Base-by-base conservation (phyloP, 2,888 invertebrate genomes). In the Plemyria rubiginata region DNA sequence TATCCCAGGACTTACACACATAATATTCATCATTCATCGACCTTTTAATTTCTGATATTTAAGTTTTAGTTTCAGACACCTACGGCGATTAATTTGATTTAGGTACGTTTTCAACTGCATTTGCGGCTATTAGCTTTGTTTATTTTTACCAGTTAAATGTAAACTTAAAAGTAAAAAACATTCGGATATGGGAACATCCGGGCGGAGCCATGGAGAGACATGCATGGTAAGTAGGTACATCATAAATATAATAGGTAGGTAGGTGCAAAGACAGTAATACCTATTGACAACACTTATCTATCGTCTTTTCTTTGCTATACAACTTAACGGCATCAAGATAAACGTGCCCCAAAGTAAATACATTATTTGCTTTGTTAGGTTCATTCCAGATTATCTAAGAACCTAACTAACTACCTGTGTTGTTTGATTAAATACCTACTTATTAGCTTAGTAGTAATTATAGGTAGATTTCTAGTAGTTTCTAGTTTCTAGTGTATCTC, bases 241-340 rank as follows among this genome's bases (percentile, higher is more conserved):
- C 3, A 22, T 22, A 22, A 22, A 22, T 22, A 22, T 2, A 22
- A 22, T 22, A 22, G 22, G 22, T 22, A 22, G 22, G 22, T 38
- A 38, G 1, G 8, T 32, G 13, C 45, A 54, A 32, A 43, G 41
- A 54, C 43, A 43, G 15, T 54, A 49, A n/a, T n/a, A n/a, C n/a
- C n/a, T 15, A 54, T 54, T 54, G 54, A 54, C 45, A 46, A n/a
- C 32, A 16, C 36, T 11, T 32, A 54, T 45, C n/a, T 54, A 32
- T 46, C 46, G 5, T 46, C 54, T n/a, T 54, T 29, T 32, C 45
- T 54, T 54, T 54, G 36, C 54, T 45, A 16, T 45, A 36, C 45
- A 32, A 46, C 45, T 54, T 49, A 49, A 2, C 13, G 13, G n/a
- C 5, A 13, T 29, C 7, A 32, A 49, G 28, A 32, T 13, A 32